Evolutionary conservation across 2,888 invertebrate species (phyloP), one percentile per base, ranked within the genome.

Genomic region (Zaprionus bogoriensis): DNA sequence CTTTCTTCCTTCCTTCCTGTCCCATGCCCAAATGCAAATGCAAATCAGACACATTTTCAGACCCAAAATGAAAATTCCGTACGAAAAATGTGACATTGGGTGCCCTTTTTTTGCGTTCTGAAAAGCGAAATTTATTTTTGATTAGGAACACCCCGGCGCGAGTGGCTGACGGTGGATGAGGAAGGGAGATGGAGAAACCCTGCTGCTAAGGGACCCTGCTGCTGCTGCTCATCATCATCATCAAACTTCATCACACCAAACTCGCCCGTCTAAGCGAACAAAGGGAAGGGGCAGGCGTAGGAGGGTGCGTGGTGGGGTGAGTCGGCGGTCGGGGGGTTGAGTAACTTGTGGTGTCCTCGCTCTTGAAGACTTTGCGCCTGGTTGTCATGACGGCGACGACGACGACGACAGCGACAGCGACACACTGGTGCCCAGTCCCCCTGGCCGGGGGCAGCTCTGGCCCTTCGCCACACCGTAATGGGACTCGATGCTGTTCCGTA

Each of bases 31-130:
- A 38, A 25, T 41, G 41, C 65, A 74, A 82, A 82, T 82, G 82
- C 79, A 82, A 82, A 82, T 82, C 82, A 87, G 85, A 76, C 68
- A 81, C 79, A 85, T 85, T 82, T 87, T 74, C 64, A 50, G 65
- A 66, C 81, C 68, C 67, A 75, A 86, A 85, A 75, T 65, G 67
- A 77, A 64, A 84, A 87, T 80, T 74, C 69, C 62, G 63, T 53
- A 52, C 22, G 36, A 79, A 80, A 83, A 79, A 81, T 75, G 50
- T 47, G 64, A 53, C 36, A 44, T 58, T 47, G 47, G 59, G 58
- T 66, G 61, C 32, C 67, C 28, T 42, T 55, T 42, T 25, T 36
- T 52, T 22, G 45, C 59, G 32, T 47, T 66, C 70, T 51, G 46
- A 68, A 72, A 71, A 67, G 63, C 51, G 32, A 87, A 81, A 87